Evolutionary conservation across 2,888 invertebrate genomes (phyloP), one percentile per base, ranked within the genome.

Genomic region (Heliconius cydno): DNA sequence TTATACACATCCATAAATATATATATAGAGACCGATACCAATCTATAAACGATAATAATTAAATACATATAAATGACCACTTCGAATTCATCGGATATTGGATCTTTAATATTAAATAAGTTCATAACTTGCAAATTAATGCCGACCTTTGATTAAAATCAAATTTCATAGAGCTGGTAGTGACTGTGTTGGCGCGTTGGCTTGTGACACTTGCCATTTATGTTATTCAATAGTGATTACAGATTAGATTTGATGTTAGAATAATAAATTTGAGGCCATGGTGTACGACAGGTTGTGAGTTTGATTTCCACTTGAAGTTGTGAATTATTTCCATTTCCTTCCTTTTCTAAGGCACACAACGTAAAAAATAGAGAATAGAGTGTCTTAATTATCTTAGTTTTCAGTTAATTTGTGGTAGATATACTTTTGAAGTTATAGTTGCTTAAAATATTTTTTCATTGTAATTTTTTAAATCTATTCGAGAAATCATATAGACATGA

Each of bases 41-140:
- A 65, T 65, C 65, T 28, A 30, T 30, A 57, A 73, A 57, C 25
- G 72, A 28, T 52, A 73, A 73, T 60, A 57, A 73, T 65, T 41
- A 75, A 66, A 46, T 65, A 30, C 41, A 12, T 66, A 75, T 75
- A 75, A 75, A 46, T 75, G 66, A 66, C 65, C 75, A 75, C 28
- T 75, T 66, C 41, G 63, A 46, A 46, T 66, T 66, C 65, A 60
- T 38, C 65, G 75, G 41, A 66, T 75, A 75, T 75, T 75, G 75
- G 75, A 75, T 66, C 28, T 75, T 75, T 75, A 75, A 75, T 75
- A 75, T 75, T 66, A 75, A 75, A 75, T 66, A 75, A 75, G 46
- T 73, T 34, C 73, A 57, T 60, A 73, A 73, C 73, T 75, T 75
- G 28, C 30, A 66, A 75, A 75, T 75, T 63, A 38, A 75, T 60